Percentiles rank a stretch among this genome's conserved stretches.
phyloP scores from a whole-genome alignment of 1,140 invertebrate species.

The Drosophila repletoides region DNA sequence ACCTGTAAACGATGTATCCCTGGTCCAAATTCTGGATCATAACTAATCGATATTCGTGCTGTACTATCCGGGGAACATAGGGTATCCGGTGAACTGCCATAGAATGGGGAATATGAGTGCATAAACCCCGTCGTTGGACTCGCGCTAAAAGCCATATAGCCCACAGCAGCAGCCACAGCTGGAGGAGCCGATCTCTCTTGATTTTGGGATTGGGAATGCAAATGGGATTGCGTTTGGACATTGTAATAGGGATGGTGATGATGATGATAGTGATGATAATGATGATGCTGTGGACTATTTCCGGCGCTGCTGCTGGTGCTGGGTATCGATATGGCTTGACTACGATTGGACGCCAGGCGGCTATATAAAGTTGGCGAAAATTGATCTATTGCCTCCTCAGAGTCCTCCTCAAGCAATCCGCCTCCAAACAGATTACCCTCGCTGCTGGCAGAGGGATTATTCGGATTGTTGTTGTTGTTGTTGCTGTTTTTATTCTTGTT shows the following conservation, averaged over 20 bases:
- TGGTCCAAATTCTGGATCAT: slow-evolving; percentile 60
- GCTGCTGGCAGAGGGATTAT: slow-evolving; percentile 39
- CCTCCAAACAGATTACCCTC: slow-evolving; percentile 53
- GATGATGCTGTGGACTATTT: slow-evolving; percentile 68
- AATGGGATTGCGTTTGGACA: slow-evolving; percentile 2
- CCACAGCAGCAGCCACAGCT: slow-evolving; percentile 10
- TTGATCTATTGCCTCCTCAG: slow-evolving; percentile 74
- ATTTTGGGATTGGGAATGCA: not conserved
- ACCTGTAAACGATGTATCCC: slow-evolving; percentile 58
- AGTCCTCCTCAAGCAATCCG: slow-evolving; percentile 52
- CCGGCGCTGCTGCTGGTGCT: slow-evolving; percentile 61
- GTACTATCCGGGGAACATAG: slow-evolving; percentile 9
- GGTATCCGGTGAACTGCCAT: slow-evolving; percentile 68
- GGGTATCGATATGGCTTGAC: slow-evolving; percentile 70
- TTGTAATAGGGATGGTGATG: slow-evolving; percentile 17
- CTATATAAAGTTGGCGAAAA: slow-evolving; percentile 72
- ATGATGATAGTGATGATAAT: not conserved
- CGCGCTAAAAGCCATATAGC: slow-evolving; percentile 62
- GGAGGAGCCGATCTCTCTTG: slow-evolving; percentile 14
- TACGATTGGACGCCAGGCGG: slow-evolving; percentile 1
- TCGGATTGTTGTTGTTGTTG: not conserved
- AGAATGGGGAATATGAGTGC: slow-evolving; percentile 68
- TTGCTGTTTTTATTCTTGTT: no score
- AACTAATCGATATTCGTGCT: slow-evolving; percentile 52
- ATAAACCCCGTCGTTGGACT: slow-evolving; percentile 60